Evolutionary conservation across 2,888 invertebrate genomes (phyloP).

Genomic region (Hymenopus coronatus): DNA sequence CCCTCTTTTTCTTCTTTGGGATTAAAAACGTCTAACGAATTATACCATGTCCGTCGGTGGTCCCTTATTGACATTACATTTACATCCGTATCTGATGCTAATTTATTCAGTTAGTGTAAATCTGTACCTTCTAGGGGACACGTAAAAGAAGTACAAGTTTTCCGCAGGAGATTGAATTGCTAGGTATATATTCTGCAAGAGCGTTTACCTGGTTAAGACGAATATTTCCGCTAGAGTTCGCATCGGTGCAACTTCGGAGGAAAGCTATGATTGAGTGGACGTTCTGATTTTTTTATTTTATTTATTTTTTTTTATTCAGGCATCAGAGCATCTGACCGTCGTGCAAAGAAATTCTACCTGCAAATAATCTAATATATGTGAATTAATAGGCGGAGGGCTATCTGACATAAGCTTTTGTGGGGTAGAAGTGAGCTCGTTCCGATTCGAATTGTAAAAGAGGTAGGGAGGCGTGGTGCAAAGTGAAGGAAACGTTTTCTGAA

Average conservation of each 20-base stretch:
- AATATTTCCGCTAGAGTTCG: not conserved
- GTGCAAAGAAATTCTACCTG: not conserved
- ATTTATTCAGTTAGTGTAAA: slow-evolving; percentile 13
- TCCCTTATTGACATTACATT: slow-evolving; percentile 13
- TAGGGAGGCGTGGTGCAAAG: not conserved
- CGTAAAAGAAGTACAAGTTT: not conserved
- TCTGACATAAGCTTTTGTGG: not conserved
- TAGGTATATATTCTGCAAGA: not conserved
- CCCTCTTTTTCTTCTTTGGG: not conserved
- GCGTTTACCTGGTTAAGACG: not conserved
- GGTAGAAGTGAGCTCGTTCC: not conserved
- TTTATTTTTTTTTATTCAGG: not conserved
- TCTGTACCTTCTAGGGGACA: not conserved
- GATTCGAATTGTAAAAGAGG: slow-evolving; percentile 16
- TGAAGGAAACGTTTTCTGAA: slow-evolving; percentile 9
- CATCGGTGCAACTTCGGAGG: not conserved
- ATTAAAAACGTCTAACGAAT: not conserved
- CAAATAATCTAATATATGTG: slow-evolving; percentile 1
- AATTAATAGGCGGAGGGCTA: not conserved
- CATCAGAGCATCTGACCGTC: not conserved
- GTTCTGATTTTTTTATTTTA: not conserved
- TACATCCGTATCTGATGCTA: slow-evolving; percentile 2
- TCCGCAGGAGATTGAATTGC: not conserved
- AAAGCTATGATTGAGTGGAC: not conserved
- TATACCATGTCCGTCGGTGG: not conserved